Conservation (phyloP, 2,113 vertebrate species). For the Tursiops truncatus region DNA sequence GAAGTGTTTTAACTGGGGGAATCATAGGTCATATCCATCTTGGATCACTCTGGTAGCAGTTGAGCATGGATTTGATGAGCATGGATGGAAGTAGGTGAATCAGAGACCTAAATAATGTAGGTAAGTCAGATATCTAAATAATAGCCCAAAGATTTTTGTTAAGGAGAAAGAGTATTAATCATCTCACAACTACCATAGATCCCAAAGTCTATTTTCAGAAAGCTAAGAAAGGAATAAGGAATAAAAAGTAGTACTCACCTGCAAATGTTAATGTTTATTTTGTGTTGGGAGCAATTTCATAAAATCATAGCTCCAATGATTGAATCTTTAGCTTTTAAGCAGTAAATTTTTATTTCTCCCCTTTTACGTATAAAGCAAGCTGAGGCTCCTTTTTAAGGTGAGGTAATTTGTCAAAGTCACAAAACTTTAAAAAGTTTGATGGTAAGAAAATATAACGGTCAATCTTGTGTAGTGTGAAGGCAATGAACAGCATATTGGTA, state of each 20-base stretch:
- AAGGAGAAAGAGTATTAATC: background rate
- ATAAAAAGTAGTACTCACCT: background rate
- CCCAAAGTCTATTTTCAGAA: background rate
- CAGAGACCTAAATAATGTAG: background rate
- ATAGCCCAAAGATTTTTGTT: background rate
- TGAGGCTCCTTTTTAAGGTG: background rate
- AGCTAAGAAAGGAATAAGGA: background rate
- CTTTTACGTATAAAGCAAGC: background rate
- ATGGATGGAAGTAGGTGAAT: background rate
- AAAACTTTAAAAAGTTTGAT: background rate
- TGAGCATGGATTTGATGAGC: background rate
- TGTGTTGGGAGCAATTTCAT: background rate
- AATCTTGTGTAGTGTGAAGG: background rate
- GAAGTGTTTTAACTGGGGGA: background rate
- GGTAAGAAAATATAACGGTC: background rate
- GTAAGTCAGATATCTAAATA: background rate
- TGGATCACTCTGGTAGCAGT: background rate
- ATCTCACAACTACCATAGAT: background rate
- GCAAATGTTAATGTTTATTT: slow-evolving; percentile 15
- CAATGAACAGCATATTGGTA: background rate
- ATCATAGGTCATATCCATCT: background rate
- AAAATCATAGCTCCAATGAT: background rate
- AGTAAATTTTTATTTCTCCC: background rate
- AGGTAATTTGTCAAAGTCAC: background rate
- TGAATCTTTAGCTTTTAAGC: background rate